Percentiles rank a stretch among this genome's conserved stretches.
Evolutionary conservation across 2,113 vertebrate genomes (phyloP).

Genomic region (Cariama cristata): DNA sequence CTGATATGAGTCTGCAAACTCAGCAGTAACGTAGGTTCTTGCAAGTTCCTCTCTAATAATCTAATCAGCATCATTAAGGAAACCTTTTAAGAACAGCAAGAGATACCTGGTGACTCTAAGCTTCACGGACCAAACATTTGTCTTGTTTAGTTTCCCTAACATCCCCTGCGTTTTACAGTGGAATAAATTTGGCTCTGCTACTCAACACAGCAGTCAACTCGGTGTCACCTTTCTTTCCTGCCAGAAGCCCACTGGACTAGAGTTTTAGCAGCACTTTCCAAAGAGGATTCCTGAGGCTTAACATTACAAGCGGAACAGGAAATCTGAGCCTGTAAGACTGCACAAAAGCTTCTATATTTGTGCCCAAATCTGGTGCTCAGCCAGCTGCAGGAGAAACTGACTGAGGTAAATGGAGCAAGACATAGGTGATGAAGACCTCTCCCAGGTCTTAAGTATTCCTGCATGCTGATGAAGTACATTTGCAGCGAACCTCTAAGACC

Average conservation of each 20-base stretch:
- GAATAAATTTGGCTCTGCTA: not conserved
- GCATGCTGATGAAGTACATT: not conserved
- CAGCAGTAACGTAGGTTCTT: not conserved
- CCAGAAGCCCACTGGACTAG: not conserved
- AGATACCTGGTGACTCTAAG: not conserved
- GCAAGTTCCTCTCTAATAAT: slow-evolving; percentile 5
- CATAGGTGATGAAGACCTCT: not conserved
- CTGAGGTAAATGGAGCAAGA: not conserved
- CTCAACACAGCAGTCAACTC: fast-evolving
- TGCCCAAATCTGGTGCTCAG: not conserved
- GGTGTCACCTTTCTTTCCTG: not conserved
- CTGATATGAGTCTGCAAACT: not conserved
- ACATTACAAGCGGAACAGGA: not conserved
- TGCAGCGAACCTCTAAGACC: not conserved
- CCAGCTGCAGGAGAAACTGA: not conserved
- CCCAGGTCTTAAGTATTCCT: not conserved
- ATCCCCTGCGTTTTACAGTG: not conserved
- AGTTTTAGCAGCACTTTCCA: not conserved
- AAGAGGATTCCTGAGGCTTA: not conserved
- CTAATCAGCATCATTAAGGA: not conserved
- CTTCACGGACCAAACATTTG: not conserved
- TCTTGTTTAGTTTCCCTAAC: not conserved
- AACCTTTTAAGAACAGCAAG: not conserved
- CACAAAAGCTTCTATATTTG: not conserved
- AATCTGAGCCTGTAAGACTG: not conserved